Percentiles rank a stretch among this genome's conserved stretches.
These are phyloP conservation scores for Lasioglossum baleicum DNA, from an alignment of 1,140 invertebrate genomes.

Conservation along the genomic window DNA sequence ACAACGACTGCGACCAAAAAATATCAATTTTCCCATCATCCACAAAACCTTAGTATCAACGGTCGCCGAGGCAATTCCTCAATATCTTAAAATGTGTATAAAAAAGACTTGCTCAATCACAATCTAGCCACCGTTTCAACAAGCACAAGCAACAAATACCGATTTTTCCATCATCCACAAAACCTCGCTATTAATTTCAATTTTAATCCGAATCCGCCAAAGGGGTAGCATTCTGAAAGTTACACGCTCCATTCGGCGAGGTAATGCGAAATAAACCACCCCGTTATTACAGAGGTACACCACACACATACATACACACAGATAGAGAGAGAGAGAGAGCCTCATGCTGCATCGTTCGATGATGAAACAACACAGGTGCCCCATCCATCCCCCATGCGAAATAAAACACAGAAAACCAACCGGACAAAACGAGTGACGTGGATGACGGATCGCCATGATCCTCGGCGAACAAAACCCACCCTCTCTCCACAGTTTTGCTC, in stretches of 20 bases:
- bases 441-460: background rate
- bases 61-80: no score
- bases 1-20: no score
- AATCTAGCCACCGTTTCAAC: no score
- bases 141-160: no score
- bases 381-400: background rate
- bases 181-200: background rate
- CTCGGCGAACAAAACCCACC: background rate
- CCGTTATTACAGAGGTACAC: background rate
- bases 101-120: no score
- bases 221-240: background rate
- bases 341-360: background rate
- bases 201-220: background rate
- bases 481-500: slow-evolving; percentile 49
- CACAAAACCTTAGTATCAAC: no score
- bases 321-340: no score
- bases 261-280: background rate
- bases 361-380: background rate
- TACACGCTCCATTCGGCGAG: background rate
- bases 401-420: background rate
- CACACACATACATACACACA: background rate
- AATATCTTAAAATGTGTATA: no score
- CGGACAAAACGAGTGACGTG: background rate
- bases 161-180: no score
- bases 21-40: no score